Conservation (phyloP, 92 coral and sea anemone genomes). For the Palythoa grandis region DNA sequence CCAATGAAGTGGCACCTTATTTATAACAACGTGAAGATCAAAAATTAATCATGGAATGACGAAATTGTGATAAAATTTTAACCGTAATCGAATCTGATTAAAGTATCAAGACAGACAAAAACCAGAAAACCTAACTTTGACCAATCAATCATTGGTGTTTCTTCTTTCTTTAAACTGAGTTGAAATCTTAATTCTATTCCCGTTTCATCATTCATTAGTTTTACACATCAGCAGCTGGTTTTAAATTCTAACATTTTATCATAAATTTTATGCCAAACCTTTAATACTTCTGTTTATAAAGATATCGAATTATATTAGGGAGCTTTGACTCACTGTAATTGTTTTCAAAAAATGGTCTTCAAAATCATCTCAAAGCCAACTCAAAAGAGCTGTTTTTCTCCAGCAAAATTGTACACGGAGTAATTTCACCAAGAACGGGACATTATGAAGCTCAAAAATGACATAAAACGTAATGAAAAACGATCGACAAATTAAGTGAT, state of each 20-base stretch:
- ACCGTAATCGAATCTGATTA: background rate
- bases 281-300: background rate
- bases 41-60: constrained; percentile 6
- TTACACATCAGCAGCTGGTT: constrained; percentile 12
- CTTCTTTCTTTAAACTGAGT: background rate
- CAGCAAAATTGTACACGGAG: background rate
- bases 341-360: background rate
- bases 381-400: background rate
- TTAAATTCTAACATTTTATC: constrained; percentile 1
- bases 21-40: background rate
- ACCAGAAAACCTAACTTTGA: background rate
- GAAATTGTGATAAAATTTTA: constrained; percentile 6
- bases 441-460: constrained; percentile 8
- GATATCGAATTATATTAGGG: background rate
- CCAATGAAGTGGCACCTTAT: background rate
- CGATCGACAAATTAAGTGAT: constrained; percentile 38
- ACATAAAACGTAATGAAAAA: constrained; percentile 37
- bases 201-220: background rate
- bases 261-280: background rate
- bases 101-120: background rate
- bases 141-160: background rate
- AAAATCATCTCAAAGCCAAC: background rate
- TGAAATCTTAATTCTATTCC: background rate
- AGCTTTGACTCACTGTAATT: background rate
- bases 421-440: background rate